phyloP scores from a whole-genome alignment of 2,888 invertebrate genomes.

The Platycnemis pennipes region DNA sequence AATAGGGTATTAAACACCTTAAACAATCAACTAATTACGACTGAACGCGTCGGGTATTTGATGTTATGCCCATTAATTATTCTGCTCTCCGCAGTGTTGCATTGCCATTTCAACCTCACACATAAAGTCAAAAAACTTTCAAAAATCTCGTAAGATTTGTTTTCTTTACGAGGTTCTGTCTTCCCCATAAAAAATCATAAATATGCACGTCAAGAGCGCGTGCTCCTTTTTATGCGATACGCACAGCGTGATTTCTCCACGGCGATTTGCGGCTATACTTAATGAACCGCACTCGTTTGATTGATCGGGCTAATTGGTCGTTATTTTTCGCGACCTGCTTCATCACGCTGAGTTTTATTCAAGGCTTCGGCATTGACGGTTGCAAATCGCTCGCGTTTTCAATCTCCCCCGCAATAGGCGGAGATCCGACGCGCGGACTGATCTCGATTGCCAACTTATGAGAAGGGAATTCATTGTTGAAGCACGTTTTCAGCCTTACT shows the following conservation, averaged over 20 bases:
- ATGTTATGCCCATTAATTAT: no score
- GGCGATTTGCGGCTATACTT: neutral
- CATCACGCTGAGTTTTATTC: neutral
- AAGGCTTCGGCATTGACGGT: neutral
- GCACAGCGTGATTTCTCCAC: neutral
- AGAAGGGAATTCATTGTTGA: neutral
- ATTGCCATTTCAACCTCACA: no score
- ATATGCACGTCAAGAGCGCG: no score
- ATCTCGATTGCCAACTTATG: neutral
- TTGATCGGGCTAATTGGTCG: constrained; percentile 21
- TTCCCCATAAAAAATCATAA: neutral
- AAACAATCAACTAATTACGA: no score
- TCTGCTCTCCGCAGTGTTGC: no score
- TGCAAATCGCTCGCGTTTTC: neutral
- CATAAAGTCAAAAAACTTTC: no score
- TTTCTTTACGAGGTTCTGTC: neutral
- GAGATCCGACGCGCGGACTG: neutral
- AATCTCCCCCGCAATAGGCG: neutral
- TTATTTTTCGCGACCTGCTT: constrained; percentile 25
- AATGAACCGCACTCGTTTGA: constrained; percentile 16
- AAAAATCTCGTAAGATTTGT: no score
- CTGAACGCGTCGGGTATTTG: no score
- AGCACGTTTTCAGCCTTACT: neutral
- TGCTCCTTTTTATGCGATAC: neutral
- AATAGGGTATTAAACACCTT: no score